Evolutionary conservation across 2,797 vertebrate genomes (phyloP).

Genomic region (Synaphobranchus kaupii): DNA sequence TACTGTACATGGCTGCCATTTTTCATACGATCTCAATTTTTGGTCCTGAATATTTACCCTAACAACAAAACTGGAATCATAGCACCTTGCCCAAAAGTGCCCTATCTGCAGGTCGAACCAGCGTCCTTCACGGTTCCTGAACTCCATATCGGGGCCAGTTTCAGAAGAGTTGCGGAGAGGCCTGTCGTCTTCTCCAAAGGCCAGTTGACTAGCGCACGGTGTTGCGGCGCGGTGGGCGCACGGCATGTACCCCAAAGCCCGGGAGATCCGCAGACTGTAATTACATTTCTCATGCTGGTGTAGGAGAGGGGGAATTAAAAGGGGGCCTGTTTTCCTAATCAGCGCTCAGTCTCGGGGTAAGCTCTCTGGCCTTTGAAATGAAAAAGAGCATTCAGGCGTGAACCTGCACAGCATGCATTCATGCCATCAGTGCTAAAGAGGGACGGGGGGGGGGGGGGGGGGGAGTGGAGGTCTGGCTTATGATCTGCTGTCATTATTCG

Average conservation of each 20-base stretch:
- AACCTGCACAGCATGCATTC: conserved; percentile 68
- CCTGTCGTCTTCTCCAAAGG: conserved; percentile 54
- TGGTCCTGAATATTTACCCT: not conserved
- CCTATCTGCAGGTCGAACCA: not conserved
- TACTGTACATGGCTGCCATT: not conserved
- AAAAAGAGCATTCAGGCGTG: conserved; percentile 72
- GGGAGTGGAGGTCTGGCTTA: not conserved
- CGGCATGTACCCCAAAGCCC: conserved; percentile 69
- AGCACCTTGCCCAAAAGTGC: not conserved
- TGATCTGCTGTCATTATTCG: conserved; percentile 9
- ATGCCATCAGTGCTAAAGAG: conserved; percentile 42
- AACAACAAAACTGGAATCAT: not conserved
- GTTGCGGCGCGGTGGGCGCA: conserved; percentile 68
- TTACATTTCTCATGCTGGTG: conserved; percentile 72
- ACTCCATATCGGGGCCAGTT: not conserved
- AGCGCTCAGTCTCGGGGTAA: conserved; percentile 65
- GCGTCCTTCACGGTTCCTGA: not conserved
- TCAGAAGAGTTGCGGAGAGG: not conserved
- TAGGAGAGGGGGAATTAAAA: conserved; percentile 74
- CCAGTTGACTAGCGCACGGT: conserved; percentile 66
- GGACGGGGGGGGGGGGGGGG: not conserved
- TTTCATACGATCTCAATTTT: not conserved
- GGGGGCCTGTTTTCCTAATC: conserved; percentile 73
- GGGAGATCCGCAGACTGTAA: conserved; percentile 73
- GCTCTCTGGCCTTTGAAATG: conserved; percentile 71